phyloP scores from a whole-genome alignment of 2,888 invertebrate species.

The Lasioglossum figueresi region DNA sequence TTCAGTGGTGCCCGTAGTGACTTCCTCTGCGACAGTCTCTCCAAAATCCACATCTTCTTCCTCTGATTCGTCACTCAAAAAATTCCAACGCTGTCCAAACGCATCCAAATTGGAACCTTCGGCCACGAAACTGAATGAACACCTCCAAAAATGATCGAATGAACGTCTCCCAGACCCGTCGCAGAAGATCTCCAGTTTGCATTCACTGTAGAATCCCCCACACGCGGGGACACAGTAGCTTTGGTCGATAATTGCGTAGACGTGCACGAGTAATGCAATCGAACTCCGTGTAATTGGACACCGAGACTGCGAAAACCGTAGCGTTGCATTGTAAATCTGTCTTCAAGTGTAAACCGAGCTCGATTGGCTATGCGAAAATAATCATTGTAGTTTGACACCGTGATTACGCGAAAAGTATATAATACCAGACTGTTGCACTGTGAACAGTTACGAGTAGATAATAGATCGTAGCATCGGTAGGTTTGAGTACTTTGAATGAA shows the following conservation, averaged over 20 bases:
- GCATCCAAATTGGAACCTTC: not conserved
- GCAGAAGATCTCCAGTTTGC: slow-evolving; percentile 28
- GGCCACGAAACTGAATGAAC: not conserved
- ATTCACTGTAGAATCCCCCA: slow-evolving; percentile 46
- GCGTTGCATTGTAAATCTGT: slow-evolving; percentile 13
- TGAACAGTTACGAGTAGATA: slow-evolving; percentile 38
- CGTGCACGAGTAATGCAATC: slow-evolving; percentile 45
- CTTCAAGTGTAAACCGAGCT: not conserved
- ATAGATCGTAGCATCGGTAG: slow-evolving; percentile 47
- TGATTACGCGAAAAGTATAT: not conserved
- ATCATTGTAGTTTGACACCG: not conserved
- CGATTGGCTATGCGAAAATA: not conserved
- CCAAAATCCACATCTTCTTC: not conserved
- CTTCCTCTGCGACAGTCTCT: slow-evolving; percentile 28
- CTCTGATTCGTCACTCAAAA: not conserved
- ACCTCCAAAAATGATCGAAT: not conserved
- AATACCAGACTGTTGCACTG: not conserved
- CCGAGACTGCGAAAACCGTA: slow-evolving; percentile 1
- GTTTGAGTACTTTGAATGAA: slow-evolving; percentile 46
- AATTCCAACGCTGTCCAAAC: not conserved
- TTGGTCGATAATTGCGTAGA: slow-evolving; percentile 42
- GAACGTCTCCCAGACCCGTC: slow-evolving; percentile 17
- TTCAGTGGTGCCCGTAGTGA: slow-evolving; percentile 69
- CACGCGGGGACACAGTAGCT: slow-evolving; percentile 30
- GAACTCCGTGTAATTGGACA: slow-evolving; percentile 7